Evolutionary conservation across 2,113 vertebrate genomes (phyloP), one percentile per base, ranked within the genome.

Genomic region (Tychaedon coryphoeus): DNA sequence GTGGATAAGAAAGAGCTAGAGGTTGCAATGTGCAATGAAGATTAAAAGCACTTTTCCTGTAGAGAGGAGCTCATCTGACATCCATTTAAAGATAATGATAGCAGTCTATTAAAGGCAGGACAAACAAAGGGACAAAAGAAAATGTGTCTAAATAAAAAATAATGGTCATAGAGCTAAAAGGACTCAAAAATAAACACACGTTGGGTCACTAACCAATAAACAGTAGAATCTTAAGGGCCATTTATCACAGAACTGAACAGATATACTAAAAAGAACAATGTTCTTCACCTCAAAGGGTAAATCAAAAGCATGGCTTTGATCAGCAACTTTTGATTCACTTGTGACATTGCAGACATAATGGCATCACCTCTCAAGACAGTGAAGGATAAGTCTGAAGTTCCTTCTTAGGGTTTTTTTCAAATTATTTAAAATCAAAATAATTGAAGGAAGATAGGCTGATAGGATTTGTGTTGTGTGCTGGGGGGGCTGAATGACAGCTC

Each of bases 61-160:
- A 76, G 45, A 93, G 67, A 84, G 65, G 25, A 86, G 29, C 64
- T 92, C 45, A 51, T 85, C 66, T 87, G 86, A 93, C 87, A 96
- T 94, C 87, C 85, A 34, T 96, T 96, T 95, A 95, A 93, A 83
- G 81, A 56, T 90, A 86, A 95, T 95, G 85, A 66, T 31, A 86
- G 74, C 42, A 79, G 72, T 94, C 78, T 90, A 45, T 88, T 90
- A 90, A 86, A 90, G 48, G 40, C 60, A 74, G 48, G 64, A 80
- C 61, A 94, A 83, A 90, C 75, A 88, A 83, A 92, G 31, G 40
- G 31, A 81, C 60, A 78, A 74, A 60, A 23, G 28, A 88, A 88
- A 81, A 84, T 53, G 48, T 73, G 60, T 83, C 82, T 90, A 90
- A 84, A 95, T 88, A 78, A 94, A 95, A 96, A 92, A 48, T 83